A percentile compares a stretch with the other conserved stretches of the same genome.
Conservation (phyloP, 2,888 invertebrate genomes). For the Microctonus aethiopoides region DNA sequence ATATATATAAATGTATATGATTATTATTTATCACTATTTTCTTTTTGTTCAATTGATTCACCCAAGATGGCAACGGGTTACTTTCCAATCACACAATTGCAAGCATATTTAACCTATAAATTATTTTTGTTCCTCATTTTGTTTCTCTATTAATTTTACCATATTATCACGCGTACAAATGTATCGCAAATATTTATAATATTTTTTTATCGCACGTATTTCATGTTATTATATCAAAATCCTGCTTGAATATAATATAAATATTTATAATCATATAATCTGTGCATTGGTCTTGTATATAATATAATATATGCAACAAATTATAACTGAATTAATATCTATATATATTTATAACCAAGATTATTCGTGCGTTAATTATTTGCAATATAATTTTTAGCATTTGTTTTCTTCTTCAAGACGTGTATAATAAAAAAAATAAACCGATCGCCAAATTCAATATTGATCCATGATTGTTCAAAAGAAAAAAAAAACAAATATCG, state of each 20-base stretch:
- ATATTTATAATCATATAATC: constrained; percentile 18
- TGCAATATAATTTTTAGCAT: neutral
- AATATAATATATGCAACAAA: constrained; percentile 14
- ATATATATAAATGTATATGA: neutral
- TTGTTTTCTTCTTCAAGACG: neutral
- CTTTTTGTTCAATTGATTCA: constrained; percentile 6
- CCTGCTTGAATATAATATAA: constrained; percentile 18
- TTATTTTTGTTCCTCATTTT: constrained; percentile 50
- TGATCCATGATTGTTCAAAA: neutral
- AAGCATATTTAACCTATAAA: constrained; percentile 6
- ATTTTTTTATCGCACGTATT: neutral
- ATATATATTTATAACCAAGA: constrained; percentile 40
- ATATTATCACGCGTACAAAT: constrained; percentile 41
- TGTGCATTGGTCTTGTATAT: constrained; percentile 29
- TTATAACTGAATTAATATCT: constrained; percentile 31
- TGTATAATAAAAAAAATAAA: neutral
- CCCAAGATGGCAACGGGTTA: neutral
- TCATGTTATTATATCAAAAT: neutral
- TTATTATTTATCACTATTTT: constrained; percentile 12
- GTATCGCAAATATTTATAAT: neutral
- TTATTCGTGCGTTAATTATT: constrained; percentile 1
- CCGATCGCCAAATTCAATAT: neutral
- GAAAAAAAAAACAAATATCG: neutral
- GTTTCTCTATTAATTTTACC: constrained; percentile 46
- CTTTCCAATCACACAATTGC: neutral